A percentile compares a stretch with the other conserved stretches of the same genome.
Evolutionary conservation across 1,140 invertebrate genomes (phyloP).

Genomic region (Zaprionus tsacasi): DNA sequence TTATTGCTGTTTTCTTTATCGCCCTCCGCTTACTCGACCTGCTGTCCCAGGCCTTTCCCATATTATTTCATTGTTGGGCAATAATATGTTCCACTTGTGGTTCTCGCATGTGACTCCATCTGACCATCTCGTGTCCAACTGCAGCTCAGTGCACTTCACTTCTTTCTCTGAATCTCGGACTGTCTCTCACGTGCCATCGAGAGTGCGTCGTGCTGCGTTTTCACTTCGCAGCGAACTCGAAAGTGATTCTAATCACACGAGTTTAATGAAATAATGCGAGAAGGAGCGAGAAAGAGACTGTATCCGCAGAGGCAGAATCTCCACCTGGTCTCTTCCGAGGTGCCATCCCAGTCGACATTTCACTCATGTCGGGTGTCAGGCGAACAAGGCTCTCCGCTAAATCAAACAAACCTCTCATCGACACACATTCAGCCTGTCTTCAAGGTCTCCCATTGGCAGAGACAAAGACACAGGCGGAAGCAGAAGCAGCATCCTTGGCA

Average conservation of each 20-base stretch:
- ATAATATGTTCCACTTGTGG: slow-evolving; percentile 42
- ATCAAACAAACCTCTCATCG: slow-evolving; percentile 57
- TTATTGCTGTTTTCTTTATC: slow-evolving; percentile 9
- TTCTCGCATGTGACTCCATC: slow-evolving; percentile 37
- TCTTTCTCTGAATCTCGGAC: slow-evolving; percentile 18
- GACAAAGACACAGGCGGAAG: neutral
- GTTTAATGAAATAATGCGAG: slow-evolving; percentile 72
- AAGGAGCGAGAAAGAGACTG: slow-evolving; percentile 53
- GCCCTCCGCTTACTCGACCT: slow-evolving; percentile 28
- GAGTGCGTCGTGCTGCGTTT: slow-evolving; percentile 65
- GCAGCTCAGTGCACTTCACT: slow-evolving; percentile 45
- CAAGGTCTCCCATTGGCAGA: slow-evolving; percentile 47
- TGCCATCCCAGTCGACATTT: slow-evolving; percentile 46
- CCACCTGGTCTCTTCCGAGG: neutral
- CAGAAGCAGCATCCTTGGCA: slow-evolving; percentile 16
- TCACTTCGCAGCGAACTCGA: slow-evolving; percentile 64
- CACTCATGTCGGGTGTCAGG: slow-evolving; percentile 65
- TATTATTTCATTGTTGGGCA: slow-evolving; percentile 63
- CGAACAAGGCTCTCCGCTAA: slow-evolving; percentile 53
- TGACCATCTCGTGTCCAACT: slow-evolving; percentile 17
- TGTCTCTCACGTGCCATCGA: slow-evolving; percentile 75
- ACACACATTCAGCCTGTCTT: slow-evolving; percentile 54
- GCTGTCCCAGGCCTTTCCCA: slow-evolving; percentile 53
- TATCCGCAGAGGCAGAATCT: slow-evolving; percentile 26
- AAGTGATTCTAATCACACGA: slow-evolving; percentile 76